Conservation (phyloP, 2,888 invertebrate genomes). For the Agrotis ipsilon region DNA sequence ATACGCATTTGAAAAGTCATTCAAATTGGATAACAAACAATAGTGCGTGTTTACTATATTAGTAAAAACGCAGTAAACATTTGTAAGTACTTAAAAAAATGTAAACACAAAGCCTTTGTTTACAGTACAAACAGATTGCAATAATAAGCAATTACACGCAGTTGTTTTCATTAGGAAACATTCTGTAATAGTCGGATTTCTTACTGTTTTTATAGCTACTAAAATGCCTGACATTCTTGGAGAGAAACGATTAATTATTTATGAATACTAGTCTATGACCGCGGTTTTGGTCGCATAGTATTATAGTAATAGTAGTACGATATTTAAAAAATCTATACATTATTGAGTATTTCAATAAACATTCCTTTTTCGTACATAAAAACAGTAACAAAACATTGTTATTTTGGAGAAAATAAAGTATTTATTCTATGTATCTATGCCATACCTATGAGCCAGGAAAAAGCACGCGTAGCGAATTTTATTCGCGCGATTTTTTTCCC, state of each 20-base stretch:
- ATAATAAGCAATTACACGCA: conserved; percentile 27
- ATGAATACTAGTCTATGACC: no score
- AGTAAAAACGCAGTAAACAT: conserved; percentile 24
- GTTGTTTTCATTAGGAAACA: conserved; percentile 21
- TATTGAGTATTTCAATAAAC: no score
- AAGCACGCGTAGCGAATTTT: no score
- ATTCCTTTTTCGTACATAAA: no score
- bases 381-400: no score
- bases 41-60: neutral
- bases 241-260: neutral
- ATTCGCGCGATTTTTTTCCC: no score
- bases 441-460: no score
- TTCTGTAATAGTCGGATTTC: neutral
- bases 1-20: conserved; percentile 19
- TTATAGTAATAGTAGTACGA: no score
- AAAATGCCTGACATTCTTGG: neutral
- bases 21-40: conserved; percentile 31
- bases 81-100: conserved; percentile 42
- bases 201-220: neutral
- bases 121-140: conserved; percentile 8
- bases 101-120: conserved; percentile 58
- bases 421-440: no score
- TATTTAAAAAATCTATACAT: no score
- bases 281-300: no score
- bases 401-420: no score